Percentiles rank a stretch among this genome's conserved stretches.
phyloP scores from a whole-genome alignment of 2,888 invertebrate species.

The Anodontia alba region DNA sequence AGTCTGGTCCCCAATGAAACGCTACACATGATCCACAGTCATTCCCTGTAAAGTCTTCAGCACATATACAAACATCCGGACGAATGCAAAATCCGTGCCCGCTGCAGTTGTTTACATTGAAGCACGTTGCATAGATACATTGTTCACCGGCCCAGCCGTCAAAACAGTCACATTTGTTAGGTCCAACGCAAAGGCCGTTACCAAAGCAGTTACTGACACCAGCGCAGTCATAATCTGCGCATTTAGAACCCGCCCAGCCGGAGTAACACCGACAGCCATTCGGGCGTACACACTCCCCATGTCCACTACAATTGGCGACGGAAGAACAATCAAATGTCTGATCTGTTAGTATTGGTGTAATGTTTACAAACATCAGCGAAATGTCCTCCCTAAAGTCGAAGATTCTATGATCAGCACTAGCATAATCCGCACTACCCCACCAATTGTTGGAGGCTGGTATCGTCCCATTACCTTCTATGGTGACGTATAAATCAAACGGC shows the following conservation, averaged over 20 bases:
- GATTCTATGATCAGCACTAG: conserved; percentile 28
- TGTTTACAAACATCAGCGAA: conserved; percentile 29
- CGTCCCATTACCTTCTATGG: conserved; percentile 21
- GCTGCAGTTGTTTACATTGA: conserved; percentile 34
- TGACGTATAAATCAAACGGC: conserved; percentile 43
- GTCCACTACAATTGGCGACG: conserved; percentile 48
- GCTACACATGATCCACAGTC: conserved; percentile 35
- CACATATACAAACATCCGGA: conserved; percentile 43
- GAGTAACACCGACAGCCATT: conserved; percentile 52
- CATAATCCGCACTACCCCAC: conserved; percentile 51
- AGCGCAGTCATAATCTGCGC: conserved; percentile 52
- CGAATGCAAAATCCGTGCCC: conserved; percentile 39
- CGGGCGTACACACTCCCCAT: conserved; percentile 56
- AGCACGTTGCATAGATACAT: conserved; percentile 58
- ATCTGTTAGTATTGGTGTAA: conserved; percentile 41
- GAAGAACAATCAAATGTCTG: conserved; percentile 48
- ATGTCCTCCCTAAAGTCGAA: conserved; percentile 39
- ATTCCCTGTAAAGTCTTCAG: conserved; percentile 21
- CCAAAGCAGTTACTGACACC: conserved; percentile 57
- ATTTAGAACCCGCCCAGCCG: conserved; percentile 50
- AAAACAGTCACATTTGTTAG: conserved; percentile 60
- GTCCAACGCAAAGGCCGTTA: conserved; percentile 61
- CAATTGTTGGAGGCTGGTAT: conserved; percentile 50
- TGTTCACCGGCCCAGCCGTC: conserved; percentile 56
- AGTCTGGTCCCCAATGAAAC: conserved; percentile 42